phyloP scores from a whole-genome alignment of 2,797 vertebrate species.

The Gambusia yucatana region DNA sequence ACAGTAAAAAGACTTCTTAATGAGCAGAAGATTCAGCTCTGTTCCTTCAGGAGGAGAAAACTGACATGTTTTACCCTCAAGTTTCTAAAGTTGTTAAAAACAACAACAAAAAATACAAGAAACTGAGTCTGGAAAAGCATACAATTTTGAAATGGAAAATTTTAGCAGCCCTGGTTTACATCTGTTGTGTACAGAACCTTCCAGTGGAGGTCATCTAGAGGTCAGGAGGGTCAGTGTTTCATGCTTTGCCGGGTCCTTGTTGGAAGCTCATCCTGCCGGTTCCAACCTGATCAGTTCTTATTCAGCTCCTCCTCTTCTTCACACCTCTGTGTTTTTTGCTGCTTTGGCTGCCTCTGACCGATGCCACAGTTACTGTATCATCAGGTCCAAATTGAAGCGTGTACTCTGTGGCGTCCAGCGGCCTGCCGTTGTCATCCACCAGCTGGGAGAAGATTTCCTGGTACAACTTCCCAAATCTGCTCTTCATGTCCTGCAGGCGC shows the following conservation, averaged over 20 bases:
- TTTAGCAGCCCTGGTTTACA: not conserved
- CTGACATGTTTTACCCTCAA: not conserved
- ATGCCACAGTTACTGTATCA: slow-evolving; percentile 81
- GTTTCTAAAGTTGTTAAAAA: not conserved
- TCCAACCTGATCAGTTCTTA: not conserved
- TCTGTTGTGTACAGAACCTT: not conserved
- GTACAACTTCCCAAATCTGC: slow-evolving; percentile 86
- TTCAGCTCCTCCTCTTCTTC: slow-evolving; percentile 79
- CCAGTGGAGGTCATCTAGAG: not conserved
- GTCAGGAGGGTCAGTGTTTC: not conserved
- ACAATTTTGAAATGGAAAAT: not conserved
- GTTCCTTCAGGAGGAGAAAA: not conserved
- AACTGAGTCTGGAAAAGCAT: not conserved
- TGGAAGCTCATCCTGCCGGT: not conserved
- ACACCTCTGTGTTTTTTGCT: slow-evolving; percentile 87
- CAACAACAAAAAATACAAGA: not conserved
- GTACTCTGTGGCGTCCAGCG: slow-evolving; percentile 84
- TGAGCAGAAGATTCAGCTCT: not conserved
- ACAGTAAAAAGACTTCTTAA: not conserved
- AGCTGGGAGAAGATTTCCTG: slow-evolving; percentile 89
- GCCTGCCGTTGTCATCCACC: slow-evolving; percentile 86
- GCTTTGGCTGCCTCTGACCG: slow-evolving; percentile 72
- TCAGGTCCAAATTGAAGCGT: slow-evolving; percentile 82
- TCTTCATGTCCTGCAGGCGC: slow-evolving; percentile 90
- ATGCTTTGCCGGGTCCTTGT: not conserved